phyloP scores from a whole-genome alignment of 2,113 vertebrate species.

The Cynocephalus volans region DNA sequence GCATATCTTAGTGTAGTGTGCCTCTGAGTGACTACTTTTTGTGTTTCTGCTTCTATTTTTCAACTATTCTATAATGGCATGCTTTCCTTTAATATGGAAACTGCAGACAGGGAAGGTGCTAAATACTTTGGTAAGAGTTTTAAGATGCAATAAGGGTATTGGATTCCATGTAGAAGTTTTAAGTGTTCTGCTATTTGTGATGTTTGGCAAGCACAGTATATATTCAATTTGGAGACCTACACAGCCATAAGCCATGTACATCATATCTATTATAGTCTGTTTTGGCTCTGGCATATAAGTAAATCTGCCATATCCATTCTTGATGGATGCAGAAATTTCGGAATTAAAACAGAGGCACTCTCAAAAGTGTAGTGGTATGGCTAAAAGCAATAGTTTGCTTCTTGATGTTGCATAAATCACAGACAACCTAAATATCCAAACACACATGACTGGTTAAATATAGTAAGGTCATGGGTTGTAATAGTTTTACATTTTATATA shows the following conservation, averaged over 20 bases:
- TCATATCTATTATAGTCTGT: background rate
- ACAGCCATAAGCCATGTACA: background rate
- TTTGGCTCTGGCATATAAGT: background rate
- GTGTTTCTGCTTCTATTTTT: constrained; percentile 41
- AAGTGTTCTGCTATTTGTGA: background rate
- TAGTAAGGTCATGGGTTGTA: background rate
- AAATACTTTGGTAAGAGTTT: background rate
- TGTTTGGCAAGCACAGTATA: background rate
- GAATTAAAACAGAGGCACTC: background rate
- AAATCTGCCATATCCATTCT: background rate
- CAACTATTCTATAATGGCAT: constrained; percentile 14
- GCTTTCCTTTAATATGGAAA: constrained; percentile 7
- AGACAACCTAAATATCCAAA: constrained; percentile 33
- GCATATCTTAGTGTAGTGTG: background rate
- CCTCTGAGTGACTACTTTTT: constrained; percentile 20
- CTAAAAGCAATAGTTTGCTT: constrained; percentile 10
- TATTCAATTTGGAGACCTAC: background rate
- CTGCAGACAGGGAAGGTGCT: background rate
- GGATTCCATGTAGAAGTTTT: background rate
- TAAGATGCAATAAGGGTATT: background rate
- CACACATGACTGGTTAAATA: background rate
- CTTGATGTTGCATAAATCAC: constrained; percentile 37
- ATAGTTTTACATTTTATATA: background rate
- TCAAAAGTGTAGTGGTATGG: background rate
- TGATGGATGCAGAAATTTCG: background rate